Evolutionary conservation across 2,797 vertebrate genomes (phyloP).

Genomic region (Dipus sagitta): DNA sequence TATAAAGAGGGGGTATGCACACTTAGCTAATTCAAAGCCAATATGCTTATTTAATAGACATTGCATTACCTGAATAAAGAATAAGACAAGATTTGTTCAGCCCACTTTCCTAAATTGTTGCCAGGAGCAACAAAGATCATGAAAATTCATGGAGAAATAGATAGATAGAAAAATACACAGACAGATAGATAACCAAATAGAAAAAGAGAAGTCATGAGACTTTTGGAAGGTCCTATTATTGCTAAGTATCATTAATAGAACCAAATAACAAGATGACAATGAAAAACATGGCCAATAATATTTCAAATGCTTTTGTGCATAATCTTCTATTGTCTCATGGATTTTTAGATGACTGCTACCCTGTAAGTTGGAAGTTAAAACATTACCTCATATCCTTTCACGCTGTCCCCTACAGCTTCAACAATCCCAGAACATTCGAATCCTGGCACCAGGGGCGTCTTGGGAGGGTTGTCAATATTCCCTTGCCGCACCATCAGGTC

Average conservation of each 20-base stretch:
- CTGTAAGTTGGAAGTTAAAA: not conserved
- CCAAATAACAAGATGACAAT: not conserved
- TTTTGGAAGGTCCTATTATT: not conserved
- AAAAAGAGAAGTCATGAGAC: not conserved
- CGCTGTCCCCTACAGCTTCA: slow-evolving; percentile 95
- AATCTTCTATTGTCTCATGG: not conserved
- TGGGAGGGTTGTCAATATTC: slow-evolving; percentile 97
- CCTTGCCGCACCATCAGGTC: slow-evolving; percentile 99
- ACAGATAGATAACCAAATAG: not conserved
- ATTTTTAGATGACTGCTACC: not conserved
- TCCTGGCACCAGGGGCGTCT: slow-evolving; percentile 96
- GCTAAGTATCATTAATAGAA: not conserved
- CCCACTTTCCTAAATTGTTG: not conserved
- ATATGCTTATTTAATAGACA: not conserved
- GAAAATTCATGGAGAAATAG: not conserved
- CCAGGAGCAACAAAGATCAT: not conserved
- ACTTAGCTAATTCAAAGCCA: not conserved
- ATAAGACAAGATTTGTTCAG: not conserved
- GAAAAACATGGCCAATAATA: not conserved
- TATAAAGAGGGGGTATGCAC: not conserved
- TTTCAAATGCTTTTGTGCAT: not conserved
- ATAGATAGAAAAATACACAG: too few relatives aligned
- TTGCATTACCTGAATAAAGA: not conserved
- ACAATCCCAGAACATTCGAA: slow-evolving; percentile 99
- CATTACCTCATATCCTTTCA: slow-evolving; percentile 96